Percentiles rank a stretch among this genome's conserved stretches.
These are phyloP conservation scores for Sminthurinus aureus DNA, from an alignment of 2,888 invertebrate genomes.

Conservation along the genomic window DNA sequence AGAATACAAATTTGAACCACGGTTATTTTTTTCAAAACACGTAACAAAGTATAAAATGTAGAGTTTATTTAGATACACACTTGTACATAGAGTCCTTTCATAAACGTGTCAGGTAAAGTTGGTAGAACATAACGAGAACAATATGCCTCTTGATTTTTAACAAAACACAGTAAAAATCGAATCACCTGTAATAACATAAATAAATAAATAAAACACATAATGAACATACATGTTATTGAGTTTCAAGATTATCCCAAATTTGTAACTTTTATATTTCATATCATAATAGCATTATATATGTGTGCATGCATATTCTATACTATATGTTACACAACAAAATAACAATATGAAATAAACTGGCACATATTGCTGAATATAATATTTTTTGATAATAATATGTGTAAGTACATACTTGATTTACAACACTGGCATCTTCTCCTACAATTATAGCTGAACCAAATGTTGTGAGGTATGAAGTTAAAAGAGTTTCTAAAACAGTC, in stretches of 20 bases:
- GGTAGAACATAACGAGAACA: conserved; percentile 57
- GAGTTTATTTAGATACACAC: conserved; percentile 42
- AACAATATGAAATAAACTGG: not conserved
- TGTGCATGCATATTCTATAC: not conserved
- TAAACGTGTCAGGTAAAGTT: conserved; percentile 58
- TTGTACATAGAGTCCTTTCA: conserved; percentile 59
- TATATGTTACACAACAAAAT: not conserved
- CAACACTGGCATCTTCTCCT: conserved; percentile 50
- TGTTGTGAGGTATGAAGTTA: conserved; percentile 55
- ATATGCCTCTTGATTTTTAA: conserved; percentile 54
- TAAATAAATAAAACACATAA: not conserved
- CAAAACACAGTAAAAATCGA: conserved; percentile 57
- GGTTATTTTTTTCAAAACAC: too few relatives aligned
- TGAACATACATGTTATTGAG: not conserved
- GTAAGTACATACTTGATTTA: conserved; percentile 58
- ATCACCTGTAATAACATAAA: conserved; percentile 50
- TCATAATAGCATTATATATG: not conserved
- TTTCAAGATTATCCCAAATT: too few relatives aligned
- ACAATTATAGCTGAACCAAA: conserved; percentile 57
- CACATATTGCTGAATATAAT: too few relatives aligned
- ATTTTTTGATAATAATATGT: not conserved
- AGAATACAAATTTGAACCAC: too few relatives aligned
- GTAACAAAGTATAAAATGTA: too few relatives aligned
- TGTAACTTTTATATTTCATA: too few relatives aligned
- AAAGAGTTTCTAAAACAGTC: conserved; percentile 45